A percentile compares a stretch with the other conserved stretches of the same genome.
phyloP scores from a whole-genome alignment of 2,113 vertebrate genomes.

The Vidua chalybeata region DNA sequence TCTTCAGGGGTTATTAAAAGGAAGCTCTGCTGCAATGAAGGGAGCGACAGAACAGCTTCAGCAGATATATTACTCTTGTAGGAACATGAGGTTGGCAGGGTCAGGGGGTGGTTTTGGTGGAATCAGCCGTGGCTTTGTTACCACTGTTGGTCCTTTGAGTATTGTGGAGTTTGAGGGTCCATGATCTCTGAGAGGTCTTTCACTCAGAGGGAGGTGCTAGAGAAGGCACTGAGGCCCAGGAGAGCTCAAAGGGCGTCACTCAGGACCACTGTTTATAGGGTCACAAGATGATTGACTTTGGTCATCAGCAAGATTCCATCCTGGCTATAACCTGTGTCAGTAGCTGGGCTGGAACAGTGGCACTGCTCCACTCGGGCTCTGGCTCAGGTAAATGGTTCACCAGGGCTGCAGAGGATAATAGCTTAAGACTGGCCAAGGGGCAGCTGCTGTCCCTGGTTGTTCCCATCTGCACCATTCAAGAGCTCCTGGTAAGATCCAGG shows the following conservation, averaged over 20 bases:
- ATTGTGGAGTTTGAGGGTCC: fast-evolving
- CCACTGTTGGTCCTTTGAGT: not conserved
- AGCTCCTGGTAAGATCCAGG: not conserved
- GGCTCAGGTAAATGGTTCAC: too few relatives aligned
- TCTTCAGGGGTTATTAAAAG: not conserved
- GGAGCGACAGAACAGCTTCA: not conserved
- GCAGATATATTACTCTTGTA: not conserved
- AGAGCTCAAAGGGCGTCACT: not conserved
- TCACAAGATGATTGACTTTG: too few relatives aligned
- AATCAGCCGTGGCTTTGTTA: not conserved
- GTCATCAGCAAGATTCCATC: not conserved
- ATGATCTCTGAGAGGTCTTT: fast-evolving
- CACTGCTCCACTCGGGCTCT: not conserved
- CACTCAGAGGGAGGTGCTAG: not conserved
- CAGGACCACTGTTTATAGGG: not conserved
- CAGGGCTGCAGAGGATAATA: not conserved
- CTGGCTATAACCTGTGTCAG: not conserved
- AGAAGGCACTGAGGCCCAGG: too few relatives aligned
- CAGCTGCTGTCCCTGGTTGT: not conserved
- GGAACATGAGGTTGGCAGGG: not conserved
- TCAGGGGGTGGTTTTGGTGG: not conserved
- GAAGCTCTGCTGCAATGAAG: not conserved
- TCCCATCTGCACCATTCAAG: not conserved
- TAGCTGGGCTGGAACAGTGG: not conserved
- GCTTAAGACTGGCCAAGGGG: not conserved